Percentiles rank a stretch among this genome's conserved stretches.
These are phyloP conservation scores for Haliclystus octoradiatus DNA, from an alignment of 30 jellyfish, hydroid and myxozoan species.

Conservation along the genomic window DNA sequence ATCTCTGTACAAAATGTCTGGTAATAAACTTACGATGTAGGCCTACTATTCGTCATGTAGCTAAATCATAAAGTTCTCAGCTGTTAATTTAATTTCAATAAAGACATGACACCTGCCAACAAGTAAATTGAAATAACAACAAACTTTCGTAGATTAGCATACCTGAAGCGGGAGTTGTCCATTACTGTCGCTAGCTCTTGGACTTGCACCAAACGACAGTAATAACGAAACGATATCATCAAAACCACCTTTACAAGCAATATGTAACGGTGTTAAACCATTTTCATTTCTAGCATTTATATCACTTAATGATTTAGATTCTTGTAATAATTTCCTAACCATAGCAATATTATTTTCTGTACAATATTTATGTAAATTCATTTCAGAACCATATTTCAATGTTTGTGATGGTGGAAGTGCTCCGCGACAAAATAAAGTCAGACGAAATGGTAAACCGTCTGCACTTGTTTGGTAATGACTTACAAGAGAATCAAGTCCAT, in stretches of 20 bases:
- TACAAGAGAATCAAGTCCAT: slow-evolving; percentile 64
- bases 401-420: slow-evolving; percentile 54
- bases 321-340: slow-evolving; percentile 35
- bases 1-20: too few relatives aligned
- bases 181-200: slow-evolving; percentile 45
- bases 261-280: slow-evolving; percentile 77
- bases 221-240: slow-evolving; percentile 41
- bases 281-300: slow-evolving; percentile 55
- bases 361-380: slow-evolving; percentile 65
- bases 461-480: slow-evolving; percentile 55
- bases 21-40: too few relatives aligned
- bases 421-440: slow-evolving; percentile 58
- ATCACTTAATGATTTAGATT: slow-evolving; percentile 32
- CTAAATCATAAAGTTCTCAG: too few relatives aligned
- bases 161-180: slow-evolving; percentile 83
- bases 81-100: too few relatives aligned
- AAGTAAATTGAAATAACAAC: too few relatives aligned
- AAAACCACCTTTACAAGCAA: slow-evolving; percentile 52
- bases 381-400: slow-evolving; percentile 57
- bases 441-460: slow-evolving; percentile 76
- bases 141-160: too few relatives aligned
- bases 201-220: slow-evolving; percentile 44
- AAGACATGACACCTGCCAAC: too few relatives aligned
- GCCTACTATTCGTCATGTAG: too few relatives aligned
- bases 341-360: slow-evolving; percentile 19